Percentiles rank a stretch among this genome's conserved stretches.
These are phyloP conservation scores for Yponomeuta sedellus DNA, from an alignment of 2,888 invertebrate species.

Conservation along the genomic window DNA sequence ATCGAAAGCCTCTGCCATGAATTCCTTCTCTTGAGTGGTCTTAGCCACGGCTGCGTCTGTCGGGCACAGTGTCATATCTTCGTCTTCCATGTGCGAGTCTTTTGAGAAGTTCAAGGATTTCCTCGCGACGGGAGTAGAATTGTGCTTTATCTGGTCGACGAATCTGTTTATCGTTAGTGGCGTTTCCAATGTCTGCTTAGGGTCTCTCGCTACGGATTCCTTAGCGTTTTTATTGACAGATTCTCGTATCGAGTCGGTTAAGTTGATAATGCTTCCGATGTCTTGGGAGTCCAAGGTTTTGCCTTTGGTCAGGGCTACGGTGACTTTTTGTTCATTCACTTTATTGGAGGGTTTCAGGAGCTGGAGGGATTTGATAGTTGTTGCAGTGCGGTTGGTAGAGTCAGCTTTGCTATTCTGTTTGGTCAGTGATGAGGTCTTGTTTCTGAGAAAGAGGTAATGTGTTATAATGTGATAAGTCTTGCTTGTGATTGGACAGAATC, in stretches of 20 bases:
- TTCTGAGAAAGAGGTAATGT: not conserved
- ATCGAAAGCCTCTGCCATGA: slow-evolving; percentile 58
- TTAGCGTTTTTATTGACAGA: slow-evolving; percentile 23
- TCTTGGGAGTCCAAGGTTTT: slow-evolving; percentile 11
- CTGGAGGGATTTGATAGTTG: not conserved
- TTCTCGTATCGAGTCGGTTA: slow-evolving; percentile 40
- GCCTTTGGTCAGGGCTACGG: not conserved
- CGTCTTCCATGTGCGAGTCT: slow-evolving; percentile 30
- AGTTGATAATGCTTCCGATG: slow-evolving; percentile 37
- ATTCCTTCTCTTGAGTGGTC: slow-evolving; percentile 60
- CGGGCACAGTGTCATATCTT: slow-evolving; percentile 49
- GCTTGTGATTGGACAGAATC: no score
- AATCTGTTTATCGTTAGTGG: slow-evolving; percentile 58
- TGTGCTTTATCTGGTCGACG: slow-evolving; percentile 50
- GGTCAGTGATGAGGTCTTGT: not conserved
- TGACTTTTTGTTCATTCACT: slow-evolving; percentile 3
- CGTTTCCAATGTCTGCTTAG: slow-evolving; percentile 35
- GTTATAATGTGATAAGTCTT: no score
- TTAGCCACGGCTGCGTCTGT: slow-evolving; percentile 34
- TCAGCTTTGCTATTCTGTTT: not conserved
- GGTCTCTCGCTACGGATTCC: slow-evolving; percentile 28
- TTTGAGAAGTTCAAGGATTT: slow-evolving; percentile 56
- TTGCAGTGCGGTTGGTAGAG: not conserved
- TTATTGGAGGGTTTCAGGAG: not conserved
- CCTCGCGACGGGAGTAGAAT: slow-evolving; percentile 60